A percentile compares a stretch with the other conserved stretches of the same genome.
Conservation (phyloP, 2,113 vertebrate species). For the Melanerpes formicivorus region DNA sequence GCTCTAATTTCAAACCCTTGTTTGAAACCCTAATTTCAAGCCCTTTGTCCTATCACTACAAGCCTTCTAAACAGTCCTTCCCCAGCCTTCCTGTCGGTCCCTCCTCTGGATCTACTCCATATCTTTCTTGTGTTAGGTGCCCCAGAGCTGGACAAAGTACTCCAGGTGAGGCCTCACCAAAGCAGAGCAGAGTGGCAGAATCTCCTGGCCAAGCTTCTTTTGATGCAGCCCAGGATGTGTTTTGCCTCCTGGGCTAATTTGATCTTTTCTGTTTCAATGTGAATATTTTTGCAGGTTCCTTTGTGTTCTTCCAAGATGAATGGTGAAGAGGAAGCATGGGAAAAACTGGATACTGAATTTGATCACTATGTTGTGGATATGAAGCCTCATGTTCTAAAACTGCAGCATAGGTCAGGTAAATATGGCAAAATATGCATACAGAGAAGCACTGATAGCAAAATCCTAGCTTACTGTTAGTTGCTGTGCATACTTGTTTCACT, state of each 20-base stretch:
- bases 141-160: too few species aligned
- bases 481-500: fast-evolving
- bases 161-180: too few species aligned
- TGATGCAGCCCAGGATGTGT: too few species aligned
- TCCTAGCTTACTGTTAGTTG: neutral
- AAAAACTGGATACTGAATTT: conserved; percentile 88
- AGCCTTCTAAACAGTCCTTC: too few species aligned
- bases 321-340: conserved; percentile 79
- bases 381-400: conserved; percentile 90
- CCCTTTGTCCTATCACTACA: too few species aligned
- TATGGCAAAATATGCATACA: neutral
- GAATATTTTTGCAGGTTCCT: conserved; percentile 13
- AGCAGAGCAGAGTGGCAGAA: too few species aligned
- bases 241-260: neutral
- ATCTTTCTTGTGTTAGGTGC: too few species aligned
- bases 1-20: too few species aligned
- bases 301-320: conserved; percentile 71
- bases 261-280: neutral
- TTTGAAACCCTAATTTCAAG: too few species aligned
- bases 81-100: too few species aligned
- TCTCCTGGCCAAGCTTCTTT: too few species aligned
- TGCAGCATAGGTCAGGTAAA: conserved; percentile 84
- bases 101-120: too few species aligned
- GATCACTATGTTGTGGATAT: conserved; percentile 89
- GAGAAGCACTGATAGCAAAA: neutral